Evolutionary conservation across 2,113 vertebrate species (phyloP), one percentile per base, ranked within the genome.

Genomic region (Cyprinodon tularosa): DNA sequence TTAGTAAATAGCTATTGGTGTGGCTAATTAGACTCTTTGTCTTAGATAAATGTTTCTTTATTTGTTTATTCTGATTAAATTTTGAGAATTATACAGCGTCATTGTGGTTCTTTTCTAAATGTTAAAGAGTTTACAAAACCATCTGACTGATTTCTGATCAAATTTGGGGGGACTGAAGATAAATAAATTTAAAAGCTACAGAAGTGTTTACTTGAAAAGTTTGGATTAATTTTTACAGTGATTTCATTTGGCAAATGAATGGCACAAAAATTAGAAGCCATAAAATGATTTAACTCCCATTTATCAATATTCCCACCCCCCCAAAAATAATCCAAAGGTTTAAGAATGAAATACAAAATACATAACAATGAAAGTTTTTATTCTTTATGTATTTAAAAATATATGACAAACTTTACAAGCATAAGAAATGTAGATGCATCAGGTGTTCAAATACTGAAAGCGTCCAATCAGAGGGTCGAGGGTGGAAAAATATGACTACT

Each of bases 361-460:
- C 75, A 82, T 62, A 20, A 29, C 38, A 62, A 75, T 63, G 12
- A 72, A 82, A 80, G 68, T 45, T 82, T 86, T 78, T 69, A 80
- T 88, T 91, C 84, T 44, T 42, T 67, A 80, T 38, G 70, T 29
- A 57, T 70, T 71, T 70, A 82, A 75, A 82, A 71, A 87, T 78
- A 22, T 2, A 29, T 59, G 39, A 72, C 36, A 74, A 72, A 78
- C 75, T 76, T 64, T 59, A 76, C 42, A 45, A 76, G 50, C 17
- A 15, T 8, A 53, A 53, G 17, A 20, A 15, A 5, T 2, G 17
- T 14, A 53, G 48, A 53, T 53, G 48, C 13, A 53, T 17, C 48
- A 15, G 17, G 15, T 6, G 8, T 53, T 6, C 48, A 53, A 53
- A 53, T 20, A 53, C 48, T 53, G 15, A 17, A 57, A 57, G n/a